Percentiles rank a stretch among this genome's conserved stretches.
Evolutionary conservation across 2,888 invertebrate species (phyloP).

Genomic region (Eupithecia subfuscata): DNA sequence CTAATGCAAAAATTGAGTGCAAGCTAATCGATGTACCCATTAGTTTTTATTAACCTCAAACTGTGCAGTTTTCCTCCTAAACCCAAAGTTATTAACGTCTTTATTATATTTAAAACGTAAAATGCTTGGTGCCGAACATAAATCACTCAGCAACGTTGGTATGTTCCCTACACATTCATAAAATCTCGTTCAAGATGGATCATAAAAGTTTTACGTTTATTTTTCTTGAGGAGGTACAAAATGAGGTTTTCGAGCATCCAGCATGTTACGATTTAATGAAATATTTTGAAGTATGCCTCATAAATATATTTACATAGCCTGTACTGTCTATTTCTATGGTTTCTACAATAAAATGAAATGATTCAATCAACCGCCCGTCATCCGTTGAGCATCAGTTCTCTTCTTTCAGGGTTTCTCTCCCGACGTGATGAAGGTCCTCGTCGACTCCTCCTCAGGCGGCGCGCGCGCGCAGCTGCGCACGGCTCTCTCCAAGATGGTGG

Average conservation of each 20-base stretch:
- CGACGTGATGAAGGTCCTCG: conserved; percentile 81
- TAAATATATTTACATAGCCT: not conserved
- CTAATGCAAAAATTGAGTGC: not conserved
- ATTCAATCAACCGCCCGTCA: not conserved
- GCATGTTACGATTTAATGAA: not conserved
- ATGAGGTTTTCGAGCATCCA: conserved; percentile 5
- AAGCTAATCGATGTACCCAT: not conserved
- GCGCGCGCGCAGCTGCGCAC: conserved; percentile 84
- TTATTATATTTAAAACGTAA: not conserved
- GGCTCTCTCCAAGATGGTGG: conserved; percentile 83
- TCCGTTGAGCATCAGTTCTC: not conserved
- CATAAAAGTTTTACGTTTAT: conserved; percentile 12
- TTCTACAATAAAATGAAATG: not conserved
- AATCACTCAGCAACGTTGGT: not conserved
- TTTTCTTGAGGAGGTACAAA: conserved; percentile 16
- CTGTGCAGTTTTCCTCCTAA: not conserved
- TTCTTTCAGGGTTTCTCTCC: conserved; percentile 85
- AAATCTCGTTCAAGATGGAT: conserved; percentile 24
- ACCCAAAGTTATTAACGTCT: not conserved
- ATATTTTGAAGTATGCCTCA: not conserved
- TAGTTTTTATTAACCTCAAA: not conserved
- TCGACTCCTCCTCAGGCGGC: conserved; percentile 82
- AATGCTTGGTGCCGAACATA: not conserved
- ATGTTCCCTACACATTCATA: conserved; percentile 8
- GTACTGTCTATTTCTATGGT: not conserved